These are phyloP conservation scores for Drosophila tripunctata DNA, from an alignment of 2,888 invertebrate species.

Conservation along the genomic window DNA sequence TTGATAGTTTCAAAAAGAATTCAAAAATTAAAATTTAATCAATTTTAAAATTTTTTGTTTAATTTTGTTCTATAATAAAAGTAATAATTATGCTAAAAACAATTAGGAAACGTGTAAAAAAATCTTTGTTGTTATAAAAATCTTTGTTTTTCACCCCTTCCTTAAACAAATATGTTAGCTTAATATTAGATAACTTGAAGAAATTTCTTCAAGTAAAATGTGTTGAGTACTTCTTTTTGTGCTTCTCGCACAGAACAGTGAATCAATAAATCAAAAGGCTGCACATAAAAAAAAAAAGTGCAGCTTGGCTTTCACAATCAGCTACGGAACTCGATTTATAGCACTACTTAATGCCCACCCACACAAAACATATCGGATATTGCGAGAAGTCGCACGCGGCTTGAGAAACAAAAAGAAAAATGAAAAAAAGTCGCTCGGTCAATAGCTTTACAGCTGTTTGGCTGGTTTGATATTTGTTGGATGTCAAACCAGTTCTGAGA, in stretches of 20 bases:
- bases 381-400: constrained; percentile 27
- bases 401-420: neutral
- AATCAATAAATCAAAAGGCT: neutral
- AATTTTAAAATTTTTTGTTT: too few relatives aligned
- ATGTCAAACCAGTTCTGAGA: constrained; percentile 9
- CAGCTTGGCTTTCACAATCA: constrained; percentile 38
- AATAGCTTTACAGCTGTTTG: constrained; percentile 75
- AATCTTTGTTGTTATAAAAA: too few relatives aligned
- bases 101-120: too few relatives aligned
- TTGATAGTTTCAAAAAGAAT: too few relatives aligned
- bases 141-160: too few relatives aligned
- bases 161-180: too few relatives aligned
- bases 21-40: too few relatives aligned
- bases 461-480: constrained; percentile 51
- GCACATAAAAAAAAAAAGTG: too few relatives aligned
- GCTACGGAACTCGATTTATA: constrained; percentile 31
- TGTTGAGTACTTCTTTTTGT: neutral
- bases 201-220: too few relatives aligned
- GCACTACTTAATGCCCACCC: constrained; percentile 36
- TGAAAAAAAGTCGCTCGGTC: constrained; percentile 68
- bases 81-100: too few relatives aligned
- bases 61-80: too few relatives aligned
- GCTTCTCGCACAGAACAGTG: neutral
- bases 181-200: too few relatives aligned
- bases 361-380: constrained; percentile 26